Percentiles rank a stretch among this genome's conserved stretches.
These are phyloP conservation scores for Menidia menidia DNA, from an alignment of 2,797 vertebrate genomes.

Conservation along the genomic window DNA sequence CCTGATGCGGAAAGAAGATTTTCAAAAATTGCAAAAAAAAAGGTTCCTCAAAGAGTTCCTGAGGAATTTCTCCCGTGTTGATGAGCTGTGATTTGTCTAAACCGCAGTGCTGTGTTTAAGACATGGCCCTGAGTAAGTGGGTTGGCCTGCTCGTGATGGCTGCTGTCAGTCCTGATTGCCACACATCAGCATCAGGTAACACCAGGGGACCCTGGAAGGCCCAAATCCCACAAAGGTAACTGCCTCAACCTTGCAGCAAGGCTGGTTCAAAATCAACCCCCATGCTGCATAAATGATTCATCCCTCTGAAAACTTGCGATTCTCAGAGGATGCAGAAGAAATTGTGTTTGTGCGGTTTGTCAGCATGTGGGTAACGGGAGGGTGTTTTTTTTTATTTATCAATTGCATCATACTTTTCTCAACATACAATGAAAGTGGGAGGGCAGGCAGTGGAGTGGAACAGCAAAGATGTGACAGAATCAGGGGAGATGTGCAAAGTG, in stretches of 20 bases:
- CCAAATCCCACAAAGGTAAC: slow-evolving; percentile 25
- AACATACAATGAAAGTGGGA: slow-evolving; percentile 48
- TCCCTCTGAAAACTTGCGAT: slow-evolving; percentile 41
- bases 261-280: slow-evolving; percentile 24
- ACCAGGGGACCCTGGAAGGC: slow-evolving; percentile 7
- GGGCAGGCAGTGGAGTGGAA: slow-evolving; percentile 49
- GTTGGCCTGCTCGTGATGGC: slow-evolving; percentile 63
- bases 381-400: slow-evolving; percentile 49
- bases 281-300: slow-evolving; percentile 58
- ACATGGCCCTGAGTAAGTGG: slow-evolving; percentile 31
- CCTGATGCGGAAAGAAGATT: slow-evolving; percentile 47
- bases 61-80: slow-evolving; percentile 35
- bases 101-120: slow-evolving; percentile 41
- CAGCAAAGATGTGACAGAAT: slow-evolving; percentile 68
- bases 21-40: not conserved
- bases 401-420: slow-evolving; percentile 48
- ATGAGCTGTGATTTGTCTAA: slow-evolving; percentile 57
- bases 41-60: slow-evolving; percentile 26
- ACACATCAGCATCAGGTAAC: slow-evolving; percentile 51
- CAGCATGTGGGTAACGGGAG: slow-evolving; percentile 39
- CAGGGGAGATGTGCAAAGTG: slow-evolving; percentile 70
- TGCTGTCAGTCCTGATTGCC: slow-evolving; percentile 58
- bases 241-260: slow-evolving; percentile 25
- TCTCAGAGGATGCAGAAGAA: slow-evolving; percentile 38
- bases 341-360: slow-evolving; percentile 55